phyloP scores from a whole-genome alignment of 2,113 vertebrate genomes.

The Haemorhous mexicanus region DNA sequence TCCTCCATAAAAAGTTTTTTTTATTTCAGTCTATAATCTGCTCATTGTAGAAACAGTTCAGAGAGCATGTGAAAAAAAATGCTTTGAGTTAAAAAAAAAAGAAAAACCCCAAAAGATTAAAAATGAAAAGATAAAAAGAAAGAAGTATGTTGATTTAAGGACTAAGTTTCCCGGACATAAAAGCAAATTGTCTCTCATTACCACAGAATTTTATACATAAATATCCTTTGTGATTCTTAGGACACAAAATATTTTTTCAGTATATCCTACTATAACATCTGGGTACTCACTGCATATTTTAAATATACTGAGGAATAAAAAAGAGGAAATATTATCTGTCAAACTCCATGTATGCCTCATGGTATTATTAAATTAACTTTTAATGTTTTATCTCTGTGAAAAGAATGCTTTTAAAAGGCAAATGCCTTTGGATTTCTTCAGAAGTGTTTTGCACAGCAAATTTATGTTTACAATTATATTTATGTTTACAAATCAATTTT shows the following conservation, averaged over 20 bases:
- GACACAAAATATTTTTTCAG: neutral
- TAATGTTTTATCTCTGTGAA: neutral
- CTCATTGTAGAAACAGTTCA: neutral
- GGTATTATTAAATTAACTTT: neutral
- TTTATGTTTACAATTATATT: neutral
- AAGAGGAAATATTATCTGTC: neutral
- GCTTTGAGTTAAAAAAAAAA: neutral
- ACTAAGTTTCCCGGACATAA: neutral
- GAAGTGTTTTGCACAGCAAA: neutral
- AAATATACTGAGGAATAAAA: neutral
- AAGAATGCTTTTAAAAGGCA: neutral
- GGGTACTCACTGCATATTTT: neutral
- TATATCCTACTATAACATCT: neutral
- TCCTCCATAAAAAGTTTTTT: neutral
- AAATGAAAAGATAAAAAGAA: neutral
- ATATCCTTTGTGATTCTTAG: rapidly evolving
- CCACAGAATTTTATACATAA: neutral
- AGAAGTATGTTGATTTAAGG: neutral
- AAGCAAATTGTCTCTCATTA: neutral
- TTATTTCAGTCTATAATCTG: neutral
- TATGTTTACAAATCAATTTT: neutral
- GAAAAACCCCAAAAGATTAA: neutral
- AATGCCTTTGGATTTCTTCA: neutral
- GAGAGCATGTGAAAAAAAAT: neutral
- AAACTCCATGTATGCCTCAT: neutral